Base-by-base conservation (phyloP, 2,797 vertebrate species). In the Graptemys geographica region DNA sequence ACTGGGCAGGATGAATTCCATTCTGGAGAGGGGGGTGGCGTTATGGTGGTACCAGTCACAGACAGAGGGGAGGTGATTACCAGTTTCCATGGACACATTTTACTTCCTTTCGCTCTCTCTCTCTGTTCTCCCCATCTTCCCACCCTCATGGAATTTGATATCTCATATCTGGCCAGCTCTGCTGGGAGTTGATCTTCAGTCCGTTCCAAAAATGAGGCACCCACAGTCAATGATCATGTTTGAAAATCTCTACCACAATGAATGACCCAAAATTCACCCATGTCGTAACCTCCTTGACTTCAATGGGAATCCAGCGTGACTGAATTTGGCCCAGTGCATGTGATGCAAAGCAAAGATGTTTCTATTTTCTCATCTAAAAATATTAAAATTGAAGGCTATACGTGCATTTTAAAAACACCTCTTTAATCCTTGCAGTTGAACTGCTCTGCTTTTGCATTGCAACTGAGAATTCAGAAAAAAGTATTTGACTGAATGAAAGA, bases 341-440 rank as follows among this genome's bases (percentile, higher is more conserved):
- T 87, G 94, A 91, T 76, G 74, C 84, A 91, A 27, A 95, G 82
- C 41, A 88, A 93, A 81, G 33, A 6, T 55, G 81, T 81, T 86
- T 92, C 86, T 79, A 55, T 56, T 69, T 86, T 91, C 49, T 92
- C 19, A 94, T 92, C 94, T 95, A 87, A 95, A 95, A 95, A 95
- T 96, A 91, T 96, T 95, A 78, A 76, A 83, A 84, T 95, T 4
- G 9, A 87, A 89, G 81, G 86, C 87, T 80, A 86, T 28, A 81
- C 59, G 57, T 51, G 79, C 74, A 79, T 94, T 94, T 95, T 62
- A 91, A 95, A 81, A 74, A 15, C 59, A 79, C 37, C 59, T 84
- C 81, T 95, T 94, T 87, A 93, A 90, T 96, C 92, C 89, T 90
- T 87, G 56, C 79, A 81, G 89, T 86, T 93, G 86, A 95, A 92